Evolutionary conservation across 2,113 vertebrate genomes (phyloP), one percentile per base, ranked within the genome.

Genomic region (Muntiacus reevesi): DNA sequence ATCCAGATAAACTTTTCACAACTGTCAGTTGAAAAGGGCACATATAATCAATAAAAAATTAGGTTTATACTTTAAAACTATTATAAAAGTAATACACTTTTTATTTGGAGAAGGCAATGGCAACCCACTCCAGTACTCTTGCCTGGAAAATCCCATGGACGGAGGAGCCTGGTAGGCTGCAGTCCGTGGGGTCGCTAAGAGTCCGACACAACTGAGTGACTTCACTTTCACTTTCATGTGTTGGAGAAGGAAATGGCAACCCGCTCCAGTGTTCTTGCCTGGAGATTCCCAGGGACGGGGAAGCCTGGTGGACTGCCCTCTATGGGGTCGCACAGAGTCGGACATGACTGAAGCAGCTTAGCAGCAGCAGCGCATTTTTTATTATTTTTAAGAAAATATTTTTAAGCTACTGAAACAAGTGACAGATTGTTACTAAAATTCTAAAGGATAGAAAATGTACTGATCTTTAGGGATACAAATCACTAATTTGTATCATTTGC

Each of bases 321-420:
- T n/a, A 19, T n/a, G 33, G 17, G 33, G 33, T 67, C 1, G 2
- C 19, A 23, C 17, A 67, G 64, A 67, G 33, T 67, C 1, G 0
- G 33, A 67, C 17, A 67, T 0, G 2, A 67, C 8, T 67, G 9
- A 67, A 67, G 17, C 0, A 2, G 19, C 64, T 67, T 67, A 2
- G 33, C 33, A 36, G 64, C 64, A 67, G 64, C 64, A 67, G 64
- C 64, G 28, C 21, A 11, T 3, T 62, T 60, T 54, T 36, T 25
- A 28, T 25, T 45, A 59, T 30, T 54, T 86, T n/a, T 50, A 81
- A 50, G 78, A 33, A 74, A 74, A 81, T 30, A 33, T n/a, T 52
- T 50, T 17, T 52, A 33, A 21, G 30, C 28, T 52, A 12, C 30
- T 81, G 50, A 55, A 76, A 76, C 11, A 76, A 82, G 36, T 76